phyloP scores from a whole-genome alignment of 2,113 vertebrate species.

The Gobio gobio region DNA sequence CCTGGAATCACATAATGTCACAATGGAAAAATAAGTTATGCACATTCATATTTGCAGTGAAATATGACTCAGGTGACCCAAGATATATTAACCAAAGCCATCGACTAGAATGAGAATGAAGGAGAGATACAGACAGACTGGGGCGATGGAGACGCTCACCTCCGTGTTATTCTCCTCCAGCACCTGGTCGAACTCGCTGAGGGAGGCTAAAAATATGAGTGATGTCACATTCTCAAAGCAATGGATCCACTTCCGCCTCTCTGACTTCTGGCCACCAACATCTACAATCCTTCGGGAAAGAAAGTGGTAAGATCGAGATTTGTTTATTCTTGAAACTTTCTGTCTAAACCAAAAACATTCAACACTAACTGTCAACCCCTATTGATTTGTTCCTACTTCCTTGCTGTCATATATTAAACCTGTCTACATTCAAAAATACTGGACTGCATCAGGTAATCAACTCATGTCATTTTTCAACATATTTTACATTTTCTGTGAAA shows the following conservation, averaged over 20 bases:
- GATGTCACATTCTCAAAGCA: conserved; percentile 90
- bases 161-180: conserved; percentile 85
- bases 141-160: conserved; percentile 68
- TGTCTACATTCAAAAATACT: neutral
- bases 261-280: conserved; percentile 88
- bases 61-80: neutral
- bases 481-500: neutral
- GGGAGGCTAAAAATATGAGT: conserved; percentile 89
- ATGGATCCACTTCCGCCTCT: conserved; percentile 91
- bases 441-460: neutral
- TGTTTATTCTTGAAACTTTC: neutral
- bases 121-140: neutral
- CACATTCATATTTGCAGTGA: neutral
- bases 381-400: neutral
- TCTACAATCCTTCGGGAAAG: conserved; percentile 83
- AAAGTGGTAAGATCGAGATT: neutral
- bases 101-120: neutral
- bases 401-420: neutral
- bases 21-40: neutral
- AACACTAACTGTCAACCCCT: neutral
- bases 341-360: conserved; percentile 27
- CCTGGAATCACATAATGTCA: too few species aligned
- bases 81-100: neutral
- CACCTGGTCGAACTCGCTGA: conserved; percentile 90
- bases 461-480: neutral